These are phyloP conservation scores for Noctua comes DNA, from an alignment of 2,888 invertebrate genomes.

Conservation along the genomic window DNA sequence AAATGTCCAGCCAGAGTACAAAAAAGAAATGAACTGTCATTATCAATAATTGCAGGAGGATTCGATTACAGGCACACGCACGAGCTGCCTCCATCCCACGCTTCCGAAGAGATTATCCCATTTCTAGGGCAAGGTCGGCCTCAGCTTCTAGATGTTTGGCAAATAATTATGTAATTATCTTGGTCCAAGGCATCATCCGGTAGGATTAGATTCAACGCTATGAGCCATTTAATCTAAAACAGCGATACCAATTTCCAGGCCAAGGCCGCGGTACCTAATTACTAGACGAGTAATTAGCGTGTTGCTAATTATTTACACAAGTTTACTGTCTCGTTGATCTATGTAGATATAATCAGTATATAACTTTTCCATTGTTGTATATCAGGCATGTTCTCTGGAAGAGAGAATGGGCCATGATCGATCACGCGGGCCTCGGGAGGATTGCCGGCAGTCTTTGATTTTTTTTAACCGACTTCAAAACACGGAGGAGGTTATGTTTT, in stretches of 20 bases:
- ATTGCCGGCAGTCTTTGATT: no score
- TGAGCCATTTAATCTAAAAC: not conserved
- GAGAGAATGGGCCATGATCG: not conserved
- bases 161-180: conserved; percentile 16
- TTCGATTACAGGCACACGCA: not conserved
- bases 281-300: not conserved
- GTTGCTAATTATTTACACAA: no score
- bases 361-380: not conserved
- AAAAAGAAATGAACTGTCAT: not conserved
- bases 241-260: not conserved
- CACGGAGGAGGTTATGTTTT: no score
- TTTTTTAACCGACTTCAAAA: no score
- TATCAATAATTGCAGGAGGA: not conserved
- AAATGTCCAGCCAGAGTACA: not conserved
- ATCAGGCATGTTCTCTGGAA: not conserved
- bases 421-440: not conserved
- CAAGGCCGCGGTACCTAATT: not conserved
- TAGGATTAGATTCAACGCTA: not conserved
- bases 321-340: not conserved
- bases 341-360: not conserved
- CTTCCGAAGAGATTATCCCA: not conserved
- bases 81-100: not conserved
- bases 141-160: not conserved
- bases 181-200: not conserved
- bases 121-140: not conserved